Evolutionary conservation across 2,797 vertebrate species (phyloP).

Genomic region (Peromyscus eremicus): DNA sequence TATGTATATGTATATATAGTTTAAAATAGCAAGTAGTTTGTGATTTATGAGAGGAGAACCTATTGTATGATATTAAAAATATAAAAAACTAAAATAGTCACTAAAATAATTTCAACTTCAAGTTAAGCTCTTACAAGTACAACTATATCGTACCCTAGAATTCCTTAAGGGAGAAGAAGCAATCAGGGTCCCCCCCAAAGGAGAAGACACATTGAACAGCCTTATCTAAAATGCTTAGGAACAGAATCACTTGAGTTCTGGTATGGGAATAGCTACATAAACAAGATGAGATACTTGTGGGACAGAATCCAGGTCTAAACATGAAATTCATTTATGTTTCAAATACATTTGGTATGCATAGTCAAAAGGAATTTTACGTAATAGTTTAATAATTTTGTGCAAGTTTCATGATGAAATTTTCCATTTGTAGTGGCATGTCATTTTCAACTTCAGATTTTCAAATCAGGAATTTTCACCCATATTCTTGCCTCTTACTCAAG

Average conservation of each 20-base stretch:
- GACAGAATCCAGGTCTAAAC: not conserved
- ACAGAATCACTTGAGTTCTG: not conserved
- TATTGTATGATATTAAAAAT: not conserved
- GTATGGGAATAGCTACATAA: not conserved
- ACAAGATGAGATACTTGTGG: not conserved
- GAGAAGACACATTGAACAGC: not conserved
- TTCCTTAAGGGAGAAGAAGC: constrained; percentile 8
- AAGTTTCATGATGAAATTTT: not conserved
- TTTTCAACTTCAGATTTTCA: constrained; percentile 6
- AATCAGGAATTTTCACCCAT: not conserved
- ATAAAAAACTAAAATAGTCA: not conserved
- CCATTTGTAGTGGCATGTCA: not conserved
- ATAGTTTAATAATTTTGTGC: not conserved
- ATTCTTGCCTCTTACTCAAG: constrained; percentile 14
- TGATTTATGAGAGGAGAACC: constrained; percentile 43
- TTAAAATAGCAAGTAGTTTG: not conserved
- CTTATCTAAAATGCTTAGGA: not conserved
- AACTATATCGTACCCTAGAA: not conserved
- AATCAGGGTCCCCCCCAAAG: not conserved
- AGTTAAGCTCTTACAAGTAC: constrained; percentile 47
- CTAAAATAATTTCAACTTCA: constrained; percentile 49
- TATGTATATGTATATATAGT: too few relatives aligned
- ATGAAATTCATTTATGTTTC: not conserved
- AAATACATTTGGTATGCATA: not conserved
- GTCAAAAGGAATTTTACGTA: not conserved